These are phyloP conservation scores for Microctenopoma stevenorrisi DNA, from an alignment of 2,797 vertebrate species.

Conservation along the genomic window DNA sequence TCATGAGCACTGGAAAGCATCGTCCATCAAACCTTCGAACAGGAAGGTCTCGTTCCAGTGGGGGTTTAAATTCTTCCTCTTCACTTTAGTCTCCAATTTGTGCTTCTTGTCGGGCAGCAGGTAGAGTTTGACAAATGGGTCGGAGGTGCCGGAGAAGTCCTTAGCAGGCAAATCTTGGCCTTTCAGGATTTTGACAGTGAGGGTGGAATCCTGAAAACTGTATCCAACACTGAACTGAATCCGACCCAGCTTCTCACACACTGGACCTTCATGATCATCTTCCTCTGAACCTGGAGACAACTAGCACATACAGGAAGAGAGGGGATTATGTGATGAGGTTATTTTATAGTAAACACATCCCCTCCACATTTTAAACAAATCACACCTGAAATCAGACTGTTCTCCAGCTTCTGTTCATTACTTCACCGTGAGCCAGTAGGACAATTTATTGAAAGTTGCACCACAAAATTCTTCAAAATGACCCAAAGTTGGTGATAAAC, in stretches of 20 bases:
- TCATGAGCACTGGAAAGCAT: not conserved
- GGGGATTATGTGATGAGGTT: not conserved
- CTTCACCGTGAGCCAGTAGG: not conserved
- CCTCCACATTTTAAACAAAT: not conserved
- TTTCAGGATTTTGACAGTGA: conserved; percentile 98
- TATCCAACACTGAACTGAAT: conserved; percentile 99
- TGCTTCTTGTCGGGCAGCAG: conserved; percentile 99
- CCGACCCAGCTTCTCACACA: conserved; percentile 93
- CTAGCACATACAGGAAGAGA: conserved; percentile 77
- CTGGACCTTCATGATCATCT: conserved; percentile 90
- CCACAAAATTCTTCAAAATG: no score
- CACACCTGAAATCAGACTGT: not conserved
- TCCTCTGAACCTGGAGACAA: conserved; percentile 97
- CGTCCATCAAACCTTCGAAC: conserved; percentile 88
- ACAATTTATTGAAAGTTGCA: not conserved
- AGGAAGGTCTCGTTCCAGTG: conserved; percentile 99
- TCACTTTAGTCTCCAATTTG: conserved; percentile 99
- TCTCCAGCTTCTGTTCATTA: not conserved
- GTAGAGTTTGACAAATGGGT: conserved; percentile 98
- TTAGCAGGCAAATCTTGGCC: conserved; percentile 97
- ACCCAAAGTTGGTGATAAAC: no score
- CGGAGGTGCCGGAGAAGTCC: conserved; percentile 98
- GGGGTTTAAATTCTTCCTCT: conserved; percentile 98
- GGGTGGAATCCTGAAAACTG: conserved; percentile 98
- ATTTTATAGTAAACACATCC: not conserved